Base-by-base conservation (phyloP, 2,113 vertebrate genomes). In the Alouatta palliata region DNA sequence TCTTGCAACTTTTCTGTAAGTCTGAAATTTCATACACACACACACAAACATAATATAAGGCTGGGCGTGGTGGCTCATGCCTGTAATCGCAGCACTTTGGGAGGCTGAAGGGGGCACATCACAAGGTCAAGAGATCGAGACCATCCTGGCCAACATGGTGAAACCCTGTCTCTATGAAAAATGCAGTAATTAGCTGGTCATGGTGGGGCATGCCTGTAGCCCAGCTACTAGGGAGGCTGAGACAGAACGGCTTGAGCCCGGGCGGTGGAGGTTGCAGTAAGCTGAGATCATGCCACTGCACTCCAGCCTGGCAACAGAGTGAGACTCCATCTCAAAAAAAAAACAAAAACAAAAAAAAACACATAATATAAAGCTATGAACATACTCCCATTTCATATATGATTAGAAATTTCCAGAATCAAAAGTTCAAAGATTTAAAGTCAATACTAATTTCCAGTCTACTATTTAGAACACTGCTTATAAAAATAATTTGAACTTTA, bases 401-500 rank as follows among this genome's bases (percentile, higher is more conserved):
- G 27, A 86, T 45, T 70, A 91, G 83, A 76, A 25, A 61, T 89
- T 90, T 49, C n/a, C n/a, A 76, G 20, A 91, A 91, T 81, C 86
- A 84, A 82, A 25, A 56, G 23, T 82, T 66, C 54, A 88, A 82
- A 54, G 43, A 92, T 79, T 75, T 87, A 81, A 75, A 94, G 6
- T 87, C 52, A 52, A 20, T 88, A 19, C 17, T 77, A 94, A 23
- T 66, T 95, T 81, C 52, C 4, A 95, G 23, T 27, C 37, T n/a
- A 52, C 79, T 77, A 70, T 61, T 76, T 25, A 68, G 70, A 21
- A 95, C 0, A 77, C 16, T 68, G 17, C 12, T 82, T 84, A 40
- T 75, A 61, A 84, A 81, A 96, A 89, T 68, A 84, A 93, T 49
- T 93, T 90, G 52, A 45, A 49, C 27, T 61, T 87, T 64, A 86